phyloP scores from a whole-genome alignment of 2,888 invertebrate genomes.

The Lycophotia porphyrea region DNA sequence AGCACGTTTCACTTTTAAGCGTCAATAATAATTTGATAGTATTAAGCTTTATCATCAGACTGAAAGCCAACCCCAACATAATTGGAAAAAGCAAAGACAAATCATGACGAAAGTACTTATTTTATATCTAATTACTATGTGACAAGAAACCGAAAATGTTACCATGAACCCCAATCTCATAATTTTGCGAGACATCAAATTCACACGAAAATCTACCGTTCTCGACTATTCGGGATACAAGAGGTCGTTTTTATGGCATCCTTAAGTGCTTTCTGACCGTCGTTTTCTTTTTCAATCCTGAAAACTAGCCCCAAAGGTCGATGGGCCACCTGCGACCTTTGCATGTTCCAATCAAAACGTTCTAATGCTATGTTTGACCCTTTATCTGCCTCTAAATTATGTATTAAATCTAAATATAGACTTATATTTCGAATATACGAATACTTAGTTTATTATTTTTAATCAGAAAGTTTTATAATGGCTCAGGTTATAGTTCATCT shows the following conservation, averaged over 20 bases:
- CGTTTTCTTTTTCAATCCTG: slow-evolving; percentile 84
- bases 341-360: slow-evolving; percentile 66
- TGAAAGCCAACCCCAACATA: not conserved
- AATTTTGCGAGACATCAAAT: slow-evolving; percentile 62
- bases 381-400: slow-evolving; percentile 53
- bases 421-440: slow-evolving; percentile 20
- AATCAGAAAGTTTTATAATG: slow-evolving; percentile 6
- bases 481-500: not conserved
- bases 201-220: slow-evolving; percentile 66
- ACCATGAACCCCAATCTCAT: slow-evolving; percentile 24
- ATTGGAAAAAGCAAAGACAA: not conserved
- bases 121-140: not conserved
- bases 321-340: slow-evolving; percentile 77
- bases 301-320: slow-evolving; percentile 81
- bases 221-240: slow-evolving; percentile 73
- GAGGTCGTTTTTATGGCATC: slow-evolving; percentile 77
- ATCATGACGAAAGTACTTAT: not conserved
- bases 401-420: slow-evolving; percentile 24
- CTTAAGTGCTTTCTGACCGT: slow-evolving; percentile 81
- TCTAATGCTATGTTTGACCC: slow-evolving; percentile 52
- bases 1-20: too few relatives aligned
- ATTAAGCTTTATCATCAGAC: not conserved
- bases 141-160: not conserved
- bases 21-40: too few relatives aligned
- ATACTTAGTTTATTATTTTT: not conserved